These are phyloP conservation scores for Agonum fuliginosum DNA, from an alignment of 2,888 invertebrate genomes.

Conservation along the genomic window DNA sequence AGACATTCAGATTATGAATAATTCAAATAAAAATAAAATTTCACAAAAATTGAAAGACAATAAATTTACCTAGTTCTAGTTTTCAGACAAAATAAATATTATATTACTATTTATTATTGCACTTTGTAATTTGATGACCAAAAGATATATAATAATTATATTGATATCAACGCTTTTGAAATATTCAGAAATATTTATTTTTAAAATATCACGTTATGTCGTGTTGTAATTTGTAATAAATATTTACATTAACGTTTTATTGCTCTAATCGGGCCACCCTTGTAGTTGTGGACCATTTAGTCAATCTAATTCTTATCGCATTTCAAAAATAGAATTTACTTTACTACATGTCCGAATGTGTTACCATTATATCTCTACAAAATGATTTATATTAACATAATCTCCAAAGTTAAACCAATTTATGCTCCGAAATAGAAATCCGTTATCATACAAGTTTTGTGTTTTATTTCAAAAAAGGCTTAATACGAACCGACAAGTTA, in stretches of 20 bases:
- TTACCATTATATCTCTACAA: not conserved
- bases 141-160: too few relatives aligned
- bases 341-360: conserved; percentile 10
- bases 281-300: not conserved
- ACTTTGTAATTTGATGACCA: too few relatives aligned
- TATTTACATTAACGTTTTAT: conserved; percentile 5
- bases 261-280: conserved; percentile 18
- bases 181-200: conserved; percentile 16
- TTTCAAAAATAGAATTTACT: not conserved
- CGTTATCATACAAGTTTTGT: conserved; percentile 29
- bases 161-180: not conserved
- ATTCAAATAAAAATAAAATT: not conserved
- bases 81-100: not conserved
- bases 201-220: not conserved
- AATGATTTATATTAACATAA: conserved; percentile 39
- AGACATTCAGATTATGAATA: not conserved
- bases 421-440: conserved; percentile 21
- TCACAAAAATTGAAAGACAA: not conserved
- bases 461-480: conserved; percentile 27
- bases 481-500: conserved; percentile 24
- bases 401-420: conserved; percentile 25
- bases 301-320: conserved; percentile 3
- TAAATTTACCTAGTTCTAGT: not conserved
- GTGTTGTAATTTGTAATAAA: conserved; percentile 22
- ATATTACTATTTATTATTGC: too few relatives aligned